Percentiles rank a stretch among this genome's conserved stretches.
Evolutionary conservation across 2,888 invertebrate species (phyloP).

Genomic region (Scaptomyza flava): DNA sequence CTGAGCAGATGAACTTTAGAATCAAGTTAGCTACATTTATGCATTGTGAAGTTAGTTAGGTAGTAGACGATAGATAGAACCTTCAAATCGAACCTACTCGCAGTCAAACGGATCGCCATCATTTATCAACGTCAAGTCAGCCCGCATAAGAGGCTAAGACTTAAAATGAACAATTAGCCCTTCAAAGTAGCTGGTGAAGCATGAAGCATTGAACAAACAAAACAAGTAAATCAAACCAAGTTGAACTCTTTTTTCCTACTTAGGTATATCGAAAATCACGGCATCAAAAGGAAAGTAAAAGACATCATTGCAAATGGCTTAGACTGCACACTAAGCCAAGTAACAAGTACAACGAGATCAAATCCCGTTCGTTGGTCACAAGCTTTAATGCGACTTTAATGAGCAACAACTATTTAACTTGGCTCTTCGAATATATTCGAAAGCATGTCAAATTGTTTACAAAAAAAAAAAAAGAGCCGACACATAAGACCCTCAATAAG

Average conservation of each 20-base stretch:
- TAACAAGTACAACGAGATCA: conserved; percentile 4
- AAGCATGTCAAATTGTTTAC: conserved; percentile 48
- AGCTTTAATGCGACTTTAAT: conserved; percentile 63
- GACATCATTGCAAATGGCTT: conserved; percentile 26
- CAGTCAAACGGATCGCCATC: conserved; percentile 18
- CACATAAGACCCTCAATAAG: conserved; percentile 1
- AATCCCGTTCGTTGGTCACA: conserved; percentile 7
- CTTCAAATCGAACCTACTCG: conserved; percentile 7
- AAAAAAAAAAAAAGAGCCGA: conserved; percentile 1
- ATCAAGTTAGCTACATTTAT: conserved; percentile 39
- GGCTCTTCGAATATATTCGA: conserved; percentile 22
- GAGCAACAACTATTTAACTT: conserved; percentile 29
- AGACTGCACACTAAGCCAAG: conserved; percentile 22
- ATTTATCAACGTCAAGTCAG: conserved; percentile 67
- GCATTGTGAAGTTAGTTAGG: conserved; percentile 40
- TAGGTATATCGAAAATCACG: conserved; percentile 14
- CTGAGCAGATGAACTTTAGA: conserved; percentile 23
- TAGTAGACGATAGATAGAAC: conserved; percentile 12
- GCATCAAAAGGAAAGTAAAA: conserved; percentile 47
- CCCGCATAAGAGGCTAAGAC: conserved; percentile 33
- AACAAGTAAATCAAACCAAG: conserved; percentile 13
- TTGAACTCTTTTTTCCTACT: conserved; percentile 13
- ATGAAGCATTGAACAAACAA: conserved; percentile 27
- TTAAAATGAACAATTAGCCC: conserved; percentile 41
- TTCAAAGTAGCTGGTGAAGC: conserved; percentile 22